phyloP scores from a whole-genome alignment of 2,113 vertebrate species.

The Tapirus terrestris region DNA sequence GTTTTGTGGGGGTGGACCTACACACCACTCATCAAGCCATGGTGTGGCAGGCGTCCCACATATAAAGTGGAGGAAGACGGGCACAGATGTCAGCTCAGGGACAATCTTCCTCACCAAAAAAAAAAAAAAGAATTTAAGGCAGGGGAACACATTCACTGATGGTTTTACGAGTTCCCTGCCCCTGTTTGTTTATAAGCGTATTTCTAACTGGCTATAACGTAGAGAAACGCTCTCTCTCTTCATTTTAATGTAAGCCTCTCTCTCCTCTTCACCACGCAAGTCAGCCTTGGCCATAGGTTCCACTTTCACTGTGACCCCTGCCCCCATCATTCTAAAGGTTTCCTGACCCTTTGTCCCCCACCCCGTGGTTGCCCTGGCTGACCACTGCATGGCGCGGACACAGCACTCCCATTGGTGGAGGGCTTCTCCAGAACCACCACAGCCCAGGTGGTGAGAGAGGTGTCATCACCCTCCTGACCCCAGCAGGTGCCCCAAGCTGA shows the following conservation, averaged over 20 bases:
- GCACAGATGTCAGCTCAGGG: too few relatives aligned
- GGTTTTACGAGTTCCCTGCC: neutral
- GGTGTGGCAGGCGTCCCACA: too few relatives aligned
- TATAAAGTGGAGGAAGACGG: too few relatives aligned
- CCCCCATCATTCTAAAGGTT: neutral
- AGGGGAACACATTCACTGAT: neutral
- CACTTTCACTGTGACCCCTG: neutral
- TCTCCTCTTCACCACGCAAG: neutral
- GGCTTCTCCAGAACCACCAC: neutral
- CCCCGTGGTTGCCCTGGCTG: neutral
- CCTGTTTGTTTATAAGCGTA: neutral
- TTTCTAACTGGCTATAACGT: neutral
- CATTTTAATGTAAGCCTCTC: neutral
- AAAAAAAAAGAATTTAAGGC: neutral
- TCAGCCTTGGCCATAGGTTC: neutral
- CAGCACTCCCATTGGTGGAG: neutral
- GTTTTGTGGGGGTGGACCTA: too few relatives aligned
- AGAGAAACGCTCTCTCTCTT: neutral
- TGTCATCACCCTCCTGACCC: neutral
- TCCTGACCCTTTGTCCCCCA: neutral
- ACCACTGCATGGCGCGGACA: rapidly evolving
- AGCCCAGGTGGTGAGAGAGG: neutral
- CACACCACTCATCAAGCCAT: too few relatives aligned
- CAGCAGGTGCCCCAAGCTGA: neutral
- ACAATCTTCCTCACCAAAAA: too few relatives aligned